A percentile compares a stretch with the other conserved stretches of the same genome.
Evolutionary conservation across 2,888 invertebrate genomes (phyloP).

Genomic region (Bombylius major): DNA sequence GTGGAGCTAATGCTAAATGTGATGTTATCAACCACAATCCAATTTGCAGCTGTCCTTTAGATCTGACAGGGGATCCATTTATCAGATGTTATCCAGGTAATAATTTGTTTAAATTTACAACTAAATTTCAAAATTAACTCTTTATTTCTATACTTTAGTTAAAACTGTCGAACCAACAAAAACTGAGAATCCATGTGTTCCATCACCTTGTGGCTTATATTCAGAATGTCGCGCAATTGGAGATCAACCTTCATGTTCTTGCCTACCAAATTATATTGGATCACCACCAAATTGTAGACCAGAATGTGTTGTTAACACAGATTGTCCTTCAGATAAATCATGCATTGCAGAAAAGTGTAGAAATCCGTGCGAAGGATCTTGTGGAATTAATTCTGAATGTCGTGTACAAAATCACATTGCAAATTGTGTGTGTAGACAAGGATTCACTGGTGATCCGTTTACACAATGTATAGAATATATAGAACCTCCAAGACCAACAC

Average conservation of each 20-base stretch:
- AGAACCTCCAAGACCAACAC: slow-evolving; percentile 42
- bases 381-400: slow-evolving; percentile 58
- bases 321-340: slow-evolving; percentile 51
- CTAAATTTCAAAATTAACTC: too few species aligned
- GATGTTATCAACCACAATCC: slow-evolving; percentile 72
- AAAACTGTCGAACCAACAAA: slow-evolving; percentile 23
- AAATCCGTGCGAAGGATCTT: slow-evolving; percentile 58
- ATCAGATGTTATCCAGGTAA: slow-evolving; percentile 49
- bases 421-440: slow-evolving; percentile 46
- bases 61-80: slow-evolving; percentile 70
- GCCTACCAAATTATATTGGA: slow-evolving; percentile 50
- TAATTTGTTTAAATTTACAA: background rate
- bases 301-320: slow-evolving; percentile 49
- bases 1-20: slow-evolving; percentile 65
- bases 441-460: slow-evolving; percentile 56
- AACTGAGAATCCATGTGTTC: slow-evolving; percentile 50
- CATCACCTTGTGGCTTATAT: slow-evolving; percentile 58
- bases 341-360: slow-evolving; percentile 60
- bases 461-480: slow-evolving; percentile 43
- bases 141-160: background rate
- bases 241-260: slow-evolving; percentile 51
- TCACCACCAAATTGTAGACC: slow-evolving; percentile 56
- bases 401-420: slow-evolving; percentile 58
- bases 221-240: slow-evolving; percentile 51
- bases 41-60: slow-evolving; percentile 61